Conservation (phyloP, 2,888 invertebrate species). For the Ryuthela nishihirai region DNA sequence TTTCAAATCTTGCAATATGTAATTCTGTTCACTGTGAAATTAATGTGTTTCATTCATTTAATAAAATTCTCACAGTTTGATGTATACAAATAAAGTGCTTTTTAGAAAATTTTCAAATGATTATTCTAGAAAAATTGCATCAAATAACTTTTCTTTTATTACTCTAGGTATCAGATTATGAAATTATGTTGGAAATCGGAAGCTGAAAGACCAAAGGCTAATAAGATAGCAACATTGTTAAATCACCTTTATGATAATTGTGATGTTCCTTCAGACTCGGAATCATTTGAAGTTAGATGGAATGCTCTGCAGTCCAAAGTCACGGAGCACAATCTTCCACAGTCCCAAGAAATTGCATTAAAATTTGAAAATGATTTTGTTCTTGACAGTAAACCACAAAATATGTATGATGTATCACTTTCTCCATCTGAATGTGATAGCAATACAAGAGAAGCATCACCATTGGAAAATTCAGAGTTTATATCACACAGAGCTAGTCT, state of each 20-base stretch:
- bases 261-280: conserved; percentile 46
- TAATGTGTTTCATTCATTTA: too few species aligned
- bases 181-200: conserved; percentile 63
- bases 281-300: conserved; percentile 71
- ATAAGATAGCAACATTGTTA: conserved; percentile 57
- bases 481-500: conserved; percentile 29
- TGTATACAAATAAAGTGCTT: too few species aligned
- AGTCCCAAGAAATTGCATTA: neutral
- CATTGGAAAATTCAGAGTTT: conserved; percentile 23
- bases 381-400: neutral
- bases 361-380: conserved; percentile 28
- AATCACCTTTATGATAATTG: conserved; percentile 48
- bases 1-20: too few species aligned
- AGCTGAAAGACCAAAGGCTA: conserved; percentile 54
- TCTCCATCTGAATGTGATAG: conserved; percentile 18
- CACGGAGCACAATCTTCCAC: conserved; percentile 3
- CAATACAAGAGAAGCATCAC: conserved; percentile 13
- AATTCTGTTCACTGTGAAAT: too few species aligned
- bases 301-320: conserved; percentile 51
- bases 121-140: neutral
- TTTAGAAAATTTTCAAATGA: neutral
- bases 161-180: conserved; percentile 65
- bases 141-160: neutral
- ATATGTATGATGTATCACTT: neutral
- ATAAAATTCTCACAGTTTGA: too few species aligned